Conservation (phyloP, 2,888 invertebrate species). For the Ommatoiulus sabulosus region DNA sequence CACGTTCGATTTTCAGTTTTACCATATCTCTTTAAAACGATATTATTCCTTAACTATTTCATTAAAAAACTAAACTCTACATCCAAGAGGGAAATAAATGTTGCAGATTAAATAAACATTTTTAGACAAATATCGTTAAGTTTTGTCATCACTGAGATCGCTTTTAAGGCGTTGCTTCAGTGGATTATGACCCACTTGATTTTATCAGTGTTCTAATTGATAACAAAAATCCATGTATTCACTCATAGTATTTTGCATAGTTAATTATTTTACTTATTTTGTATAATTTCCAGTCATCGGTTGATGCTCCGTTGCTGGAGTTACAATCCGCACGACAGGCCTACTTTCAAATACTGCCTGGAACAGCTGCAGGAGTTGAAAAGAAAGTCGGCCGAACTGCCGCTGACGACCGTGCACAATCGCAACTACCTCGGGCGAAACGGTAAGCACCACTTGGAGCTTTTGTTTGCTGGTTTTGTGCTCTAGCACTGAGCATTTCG, state of each 20-base stretch:
- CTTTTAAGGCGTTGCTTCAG: no score
- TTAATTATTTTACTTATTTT: not conserved
- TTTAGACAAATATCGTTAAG: no score
- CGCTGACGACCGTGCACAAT: conserved; percentile 68
- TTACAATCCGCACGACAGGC: conserved; percentile 83
- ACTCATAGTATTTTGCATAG: no score
- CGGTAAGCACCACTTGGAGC: not conserved
- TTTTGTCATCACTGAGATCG: no score
- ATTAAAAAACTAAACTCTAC: not conserved
- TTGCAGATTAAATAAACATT: no score
- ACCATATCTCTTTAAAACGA: no score
- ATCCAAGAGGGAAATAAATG: not conserved
- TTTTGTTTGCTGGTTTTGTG: not conserved
- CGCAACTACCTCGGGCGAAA: conserved; percentile 69
- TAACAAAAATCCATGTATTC: not conserved
- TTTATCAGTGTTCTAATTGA: no score
- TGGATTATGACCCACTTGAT: no score
- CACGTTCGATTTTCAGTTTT: not conserved
- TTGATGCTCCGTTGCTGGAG: conserved; percentile 92
- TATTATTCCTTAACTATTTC: no score
- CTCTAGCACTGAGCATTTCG: no score
- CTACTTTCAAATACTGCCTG: conserved; percentile 86
- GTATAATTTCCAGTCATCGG: conserved; percentile 75
- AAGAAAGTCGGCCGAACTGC: conserved; percentile 65
- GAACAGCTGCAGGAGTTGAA: conserved; percentile 72